These are phyloP conservation scores for Pseudorasbora parva DNA, from an alignment of 2,113 vertebrate genomes.

Conservation along the genomic window DNA sequence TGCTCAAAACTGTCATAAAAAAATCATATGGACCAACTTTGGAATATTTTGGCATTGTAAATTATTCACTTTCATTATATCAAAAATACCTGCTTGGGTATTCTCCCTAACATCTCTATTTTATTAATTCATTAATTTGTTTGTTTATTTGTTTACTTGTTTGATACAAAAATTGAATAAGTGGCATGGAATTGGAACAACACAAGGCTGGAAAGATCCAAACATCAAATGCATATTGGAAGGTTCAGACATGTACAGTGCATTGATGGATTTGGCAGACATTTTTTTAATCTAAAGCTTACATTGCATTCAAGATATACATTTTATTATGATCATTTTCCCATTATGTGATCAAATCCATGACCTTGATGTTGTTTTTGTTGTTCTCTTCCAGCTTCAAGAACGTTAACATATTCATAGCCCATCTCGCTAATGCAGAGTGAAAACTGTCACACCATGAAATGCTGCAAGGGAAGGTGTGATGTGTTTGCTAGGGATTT, in stretches of 20 bases:
- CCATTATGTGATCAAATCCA: not conserved
- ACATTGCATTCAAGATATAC: not conserved
- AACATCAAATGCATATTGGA: not conserved
- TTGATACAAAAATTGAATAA: not conserved
- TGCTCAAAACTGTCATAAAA: too few relatives aligned
- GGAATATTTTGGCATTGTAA: not conserved
- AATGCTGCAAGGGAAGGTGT: not conserved
- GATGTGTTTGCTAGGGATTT: slow-evolving; percentile 6
- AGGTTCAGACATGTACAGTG: not conserved
- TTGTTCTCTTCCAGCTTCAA: not conserved
- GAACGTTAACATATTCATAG: not conserved
- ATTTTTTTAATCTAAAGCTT: not conserved
- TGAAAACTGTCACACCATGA: not conserved
- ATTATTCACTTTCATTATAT: not conserved
- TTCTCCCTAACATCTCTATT: not conserved
- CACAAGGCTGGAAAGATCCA: not conserved
- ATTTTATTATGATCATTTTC: not conserved
- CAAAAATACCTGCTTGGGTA: not conserved
- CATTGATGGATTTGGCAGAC: not conserved
- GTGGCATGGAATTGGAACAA: not conserved
- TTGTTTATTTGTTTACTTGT: not conserved
- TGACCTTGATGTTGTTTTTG: not conserved
- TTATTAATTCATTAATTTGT: not conserved
- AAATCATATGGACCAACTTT: not conserved
- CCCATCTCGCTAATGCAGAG: not conserved